phyloP scores from a whole-genome alignment of 2,888 invertebrate species.

The Noctua comes region DNA sequence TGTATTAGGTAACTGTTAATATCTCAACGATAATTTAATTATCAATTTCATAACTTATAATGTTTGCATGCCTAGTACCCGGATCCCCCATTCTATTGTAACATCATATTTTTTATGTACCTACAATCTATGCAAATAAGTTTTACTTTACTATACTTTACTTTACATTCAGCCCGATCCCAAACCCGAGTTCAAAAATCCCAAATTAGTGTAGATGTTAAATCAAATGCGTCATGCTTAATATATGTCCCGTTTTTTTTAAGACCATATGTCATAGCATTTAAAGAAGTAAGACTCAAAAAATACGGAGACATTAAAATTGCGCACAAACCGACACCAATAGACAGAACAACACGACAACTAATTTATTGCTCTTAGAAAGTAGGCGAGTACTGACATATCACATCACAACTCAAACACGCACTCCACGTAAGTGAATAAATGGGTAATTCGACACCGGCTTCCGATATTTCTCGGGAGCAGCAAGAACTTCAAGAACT shows the following conservation, averaged over 20 bases:
- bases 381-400: slow-evolving; percentile 69
- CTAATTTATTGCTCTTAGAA: slow-evolving; percentile 78
- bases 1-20: no score
- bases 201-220: background rate
- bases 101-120: no score
- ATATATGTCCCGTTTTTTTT: background rate
- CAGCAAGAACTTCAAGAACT: slow-evolving; percentile 60
- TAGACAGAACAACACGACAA: slow-evolving; percentile 53
- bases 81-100: no score
- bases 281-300: slow-evolving; percentile 2
- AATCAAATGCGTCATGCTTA: no score
- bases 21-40: no score
- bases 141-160: no score
- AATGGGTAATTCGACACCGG: slow-evolving; percentile 83
- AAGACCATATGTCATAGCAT: background rate
- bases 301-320: slow-evolving; percentile 28
- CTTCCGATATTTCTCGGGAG: slow-evolving; percentile 73
- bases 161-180: background rate
- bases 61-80: no score
- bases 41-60: no score
- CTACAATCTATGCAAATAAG: no score
- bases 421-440: slow-evolving; percentile 83
- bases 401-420: slow-evolving; percentile 82
- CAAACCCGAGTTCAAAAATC: background rate
- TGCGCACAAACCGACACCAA: slow-evolving; percentile 56